Conservation (phyloP, 2,113 vertebrate genomes). For the Lonchura striata region DNA sequence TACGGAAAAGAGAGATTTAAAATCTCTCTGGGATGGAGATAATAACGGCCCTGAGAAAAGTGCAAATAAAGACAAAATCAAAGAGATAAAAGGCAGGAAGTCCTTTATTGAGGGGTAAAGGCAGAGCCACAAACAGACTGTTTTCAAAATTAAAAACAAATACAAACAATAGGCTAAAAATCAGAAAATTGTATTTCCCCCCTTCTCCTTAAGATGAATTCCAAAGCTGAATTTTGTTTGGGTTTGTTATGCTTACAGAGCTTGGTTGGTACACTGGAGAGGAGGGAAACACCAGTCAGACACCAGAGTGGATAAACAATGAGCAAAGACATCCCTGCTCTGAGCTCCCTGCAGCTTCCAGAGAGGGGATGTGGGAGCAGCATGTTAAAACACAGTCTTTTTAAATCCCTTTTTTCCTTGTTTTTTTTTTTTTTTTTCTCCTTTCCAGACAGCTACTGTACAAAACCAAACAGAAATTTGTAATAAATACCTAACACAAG, state of each 20-base stretch:
- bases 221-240: neutral
- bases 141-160: slow-evolving; percentile 26
- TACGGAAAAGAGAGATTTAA: neutral
- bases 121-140: slow-evolving; percentile 25
- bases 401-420: neutral
- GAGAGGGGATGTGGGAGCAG: slow-evolving; percentile 62
- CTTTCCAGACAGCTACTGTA: slow-evolving; percentile 75
- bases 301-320: neutral
- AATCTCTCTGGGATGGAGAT: neutral
- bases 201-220: neutral
- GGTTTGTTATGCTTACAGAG: neutral
- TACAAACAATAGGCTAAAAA: neutral
- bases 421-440: neutral
- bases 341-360: neutral
- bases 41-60: neutral
- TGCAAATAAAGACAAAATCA: neutral
- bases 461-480: slow-evolving; percentile 72
- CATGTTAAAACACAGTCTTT: slow-evolving; percentile 61
- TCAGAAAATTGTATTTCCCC: neutral
- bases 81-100: neutral
- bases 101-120: slow-evolving; percentile 64
- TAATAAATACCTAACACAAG: slow-evolving; percentile 84
- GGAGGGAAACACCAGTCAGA: neutral
- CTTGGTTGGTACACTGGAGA: neutral
- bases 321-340: neutral